Conservation (phyloP, 2,797 vertebrate species). For the Pangasius krempfi region DNA sequence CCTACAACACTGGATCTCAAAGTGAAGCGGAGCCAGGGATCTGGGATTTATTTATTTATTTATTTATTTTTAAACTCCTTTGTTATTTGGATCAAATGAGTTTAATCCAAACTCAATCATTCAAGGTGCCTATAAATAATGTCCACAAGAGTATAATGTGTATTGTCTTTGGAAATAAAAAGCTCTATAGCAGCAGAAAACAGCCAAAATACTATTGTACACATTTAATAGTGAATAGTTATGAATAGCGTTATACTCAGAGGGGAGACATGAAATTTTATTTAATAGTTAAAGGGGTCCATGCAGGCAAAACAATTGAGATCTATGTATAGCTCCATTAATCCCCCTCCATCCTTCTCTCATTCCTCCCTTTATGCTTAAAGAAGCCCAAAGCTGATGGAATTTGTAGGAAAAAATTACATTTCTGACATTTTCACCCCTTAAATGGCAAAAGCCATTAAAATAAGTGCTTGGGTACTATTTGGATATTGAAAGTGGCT, state of each 20-base stretch:
- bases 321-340: neutral
- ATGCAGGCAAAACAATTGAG: neutral
- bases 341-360: neutral
- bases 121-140: neutral
- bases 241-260: neutral
- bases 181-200: neutral
- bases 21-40: neutral
- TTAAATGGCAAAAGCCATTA: conserved; percentile 12
- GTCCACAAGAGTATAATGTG: no score
- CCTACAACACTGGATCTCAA: neutral
- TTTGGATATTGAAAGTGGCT: conserved; percentile 10
- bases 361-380: neutral
- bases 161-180: neutral
- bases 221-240: neutral
- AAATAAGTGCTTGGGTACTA: conserved; percentile 25
- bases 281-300: neutral
- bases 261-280: neutral
- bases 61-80: no score
- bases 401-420: neutral
- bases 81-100: neutral
- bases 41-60: neutral
- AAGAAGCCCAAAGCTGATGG: neutral
- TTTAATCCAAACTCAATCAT: neutral
- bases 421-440: neutral
- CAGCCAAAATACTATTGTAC: neutral